Evolutionary conservation across 2,113 vertebrate genomes (phyloP).

Genomic region (Zosterops japonicus): DNA sequence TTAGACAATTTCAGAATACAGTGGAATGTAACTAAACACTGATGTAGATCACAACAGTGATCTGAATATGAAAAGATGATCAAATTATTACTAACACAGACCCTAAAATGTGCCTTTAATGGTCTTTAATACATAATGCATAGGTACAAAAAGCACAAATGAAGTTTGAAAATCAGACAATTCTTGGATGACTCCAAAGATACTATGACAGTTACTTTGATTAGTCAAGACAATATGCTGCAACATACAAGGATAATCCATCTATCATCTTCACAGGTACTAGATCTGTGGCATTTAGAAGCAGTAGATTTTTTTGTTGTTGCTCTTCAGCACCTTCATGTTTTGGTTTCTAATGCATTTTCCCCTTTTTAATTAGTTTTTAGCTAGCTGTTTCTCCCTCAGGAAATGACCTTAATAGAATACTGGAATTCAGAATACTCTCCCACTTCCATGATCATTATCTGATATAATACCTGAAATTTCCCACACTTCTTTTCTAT

Average conservation of each 20-base stretch:
- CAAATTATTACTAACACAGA: neutral
- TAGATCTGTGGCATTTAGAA: neutral
- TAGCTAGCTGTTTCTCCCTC: neutral
- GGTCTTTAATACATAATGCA: neutral
- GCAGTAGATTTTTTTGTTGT: neutral
- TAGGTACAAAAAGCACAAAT: neutral
- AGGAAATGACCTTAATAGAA: neutral
- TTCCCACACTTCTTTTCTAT: neutral
- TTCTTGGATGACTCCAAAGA: neutral
- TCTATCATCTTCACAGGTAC: neutral
- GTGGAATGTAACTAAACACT: neutral
- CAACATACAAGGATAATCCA: neutral
- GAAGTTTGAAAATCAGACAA: neutral
- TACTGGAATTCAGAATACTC: neutral
- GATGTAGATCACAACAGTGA: neutral
- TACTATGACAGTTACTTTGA: neutral
- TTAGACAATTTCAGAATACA: neutral
- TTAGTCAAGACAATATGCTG: neutral
- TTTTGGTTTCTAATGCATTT: neutral
- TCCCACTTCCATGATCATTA: neutral
- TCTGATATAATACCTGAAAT: neutral
- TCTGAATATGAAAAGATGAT: neutral
- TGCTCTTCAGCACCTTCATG: neutral
- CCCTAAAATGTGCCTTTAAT: neutral
- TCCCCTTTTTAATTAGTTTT: neutral